A percentile compares a stretch with the other conserved stretches of the same genome.
Evolutionary conservation across 2,113 vertebrate genomes (phyloP).

Genomic region (Colistium nudipinnis): DNA sequence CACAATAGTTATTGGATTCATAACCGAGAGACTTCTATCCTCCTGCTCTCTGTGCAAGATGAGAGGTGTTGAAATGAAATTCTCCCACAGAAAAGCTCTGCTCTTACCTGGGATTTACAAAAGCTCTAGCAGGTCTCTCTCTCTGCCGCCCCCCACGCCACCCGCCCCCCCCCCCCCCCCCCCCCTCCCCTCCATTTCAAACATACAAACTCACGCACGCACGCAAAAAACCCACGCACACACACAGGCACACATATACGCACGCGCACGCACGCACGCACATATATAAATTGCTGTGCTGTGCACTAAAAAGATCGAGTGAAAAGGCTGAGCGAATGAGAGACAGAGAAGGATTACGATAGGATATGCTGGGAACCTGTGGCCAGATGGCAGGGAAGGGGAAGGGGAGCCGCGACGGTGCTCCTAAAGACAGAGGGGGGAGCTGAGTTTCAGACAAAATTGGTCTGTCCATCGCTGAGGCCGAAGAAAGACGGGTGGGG

Average conservation of each 20-base stretch:
- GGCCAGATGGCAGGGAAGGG: slow-evolving; percentile 48
- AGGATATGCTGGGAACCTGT: slow-evolving; percentile 33
- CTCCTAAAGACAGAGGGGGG: slow-evolving; percentile 48
- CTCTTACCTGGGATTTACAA: slow-evolving; percentile 81
- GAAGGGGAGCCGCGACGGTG: slow-evolving; percentile 50
- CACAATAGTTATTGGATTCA: slow-evolving; percentile 77
- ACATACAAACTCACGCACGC: slow-evolving; percentile 3
- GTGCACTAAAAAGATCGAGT: slow-evolving; percentile 40
- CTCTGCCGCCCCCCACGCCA: slow-evolving; percentile 17
- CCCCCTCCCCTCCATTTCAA: not conserved
- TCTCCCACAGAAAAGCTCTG: slow-evolving; percentile 77
- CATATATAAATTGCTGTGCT: slow-evolving; percentile 25
- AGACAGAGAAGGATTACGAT: slow-evolving; percentile 64
- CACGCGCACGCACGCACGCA: slow-evolving; percentile 22
- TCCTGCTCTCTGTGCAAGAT: slow-evolving; percentile 68
- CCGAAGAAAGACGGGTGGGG: slow-evolving; percentile 27
- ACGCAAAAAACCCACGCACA: slow-evolving; percentile 3
- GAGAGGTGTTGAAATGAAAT: slow-evolving; percentile 81
- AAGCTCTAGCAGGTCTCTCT: slow-evolving; percentile 63
- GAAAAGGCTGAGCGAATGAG: slow-evolving; percentile 59
- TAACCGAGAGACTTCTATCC: slow-evolving; percentile 74
- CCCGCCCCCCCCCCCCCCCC: slow-evolving; percentile 6
- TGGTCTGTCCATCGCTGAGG: slow-evolving; percentile 58
- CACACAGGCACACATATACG: slow-evolving; percentile 26
- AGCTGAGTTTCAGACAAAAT: slow-evolving; percentile 62